Percentiles rank a stretch among this genome's conserved stretches.
Conservation (phyloP, 2,797 vertebrate species). For the Enoplosus armatus region DNA sequence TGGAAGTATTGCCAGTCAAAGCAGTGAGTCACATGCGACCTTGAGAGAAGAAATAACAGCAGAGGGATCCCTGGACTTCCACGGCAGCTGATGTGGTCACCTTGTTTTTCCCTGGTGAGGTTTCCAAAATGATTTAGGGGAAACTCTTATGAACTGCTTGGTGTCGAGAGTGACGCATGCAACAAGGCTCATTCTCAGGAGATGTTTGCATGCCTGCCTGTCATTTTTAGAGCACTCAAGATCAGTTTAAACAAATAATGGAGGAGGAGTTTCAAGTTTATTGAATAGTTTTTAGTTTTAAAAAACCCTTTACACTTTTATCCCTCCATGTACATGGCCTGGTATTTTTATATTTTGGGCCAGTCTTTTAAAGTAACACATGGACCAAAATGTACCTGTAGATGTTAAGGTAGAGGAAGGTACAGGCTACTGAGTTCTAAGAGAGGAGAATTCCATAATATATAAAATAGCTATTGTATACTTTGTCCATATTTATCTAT, state of each 20-base stretch:
- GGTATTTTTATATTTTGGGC: neutral
- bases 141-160: constrained; percentile 69
- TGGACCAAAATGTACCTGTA: neutral
- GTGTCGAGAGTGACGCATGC: constrained; percentile 68
- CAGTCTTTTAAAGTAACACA: neutral
- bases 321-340: neutral
- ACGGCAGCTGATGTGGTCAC: constrained; percentile 79
- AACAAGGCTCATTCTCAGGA: constrained; percentile 43
- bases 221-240: constrained; percentile 22
- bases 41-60: constrained; percentile 78
- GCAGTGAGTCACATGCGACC: constrained; percentile 81
- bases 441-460: neutral
- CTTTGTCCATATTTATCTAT: neutral
- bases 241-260: constrained; percentile 24
- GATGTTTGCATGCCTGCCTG: constrained; percentile 29
- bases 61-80: constrained; percentile 80
- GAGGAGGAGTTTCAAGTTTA: too few species aligned
- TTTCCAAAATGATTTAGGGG: constrained; percentile 81
- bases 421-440: neutral
- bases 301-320: neutral
- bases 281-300: neutral
- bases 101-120: constrained; percentile 81
- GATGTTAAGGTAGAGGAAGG: neutral
- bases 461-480: neutral
- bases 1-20: constrained; percentile 78